phyloP scores from a whole-genome alignment of 2,797 vertebrate species.

The Heteromormyrus szaboi region DNA sequence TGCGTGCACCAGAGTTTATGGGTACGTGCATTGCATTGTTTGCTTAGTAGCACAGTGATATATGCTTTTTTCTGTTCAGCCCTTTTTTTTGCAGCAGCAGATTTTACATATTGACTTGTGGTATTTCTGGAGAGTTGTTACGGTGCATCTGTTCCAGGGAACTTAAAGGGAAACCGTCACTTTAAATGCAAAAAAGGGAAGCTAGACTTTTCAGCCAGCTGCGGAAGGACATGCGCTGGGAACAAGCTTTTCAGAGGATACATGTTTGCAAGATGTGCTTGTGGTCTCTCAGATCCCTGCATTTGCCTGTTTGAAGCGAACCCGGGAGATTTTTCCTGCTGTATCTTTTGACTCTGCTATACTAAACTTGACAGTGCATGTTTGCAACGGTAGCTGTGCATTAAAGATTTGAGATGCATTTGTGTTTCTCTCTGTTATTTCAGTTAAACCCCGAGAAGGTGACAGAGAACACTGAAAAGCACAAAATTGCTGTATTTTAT shows the following conservation, averaged over 20 bases:
- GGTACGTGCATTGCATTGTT: conserved; percentile 71
- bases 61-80: conserved; percentile 22
- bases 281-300: neutral
- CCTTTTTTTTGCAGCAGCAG: conserved; percentile 8
- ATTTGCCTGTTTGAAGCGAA: neutral
- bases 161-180: conserved; percentile 23
- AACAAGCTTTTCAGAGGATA: neutral
- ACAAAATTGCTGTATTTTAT: neutral
- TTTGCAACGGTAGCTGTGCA: neutral
- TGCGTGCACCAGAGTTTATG: conserved; percentile 69
- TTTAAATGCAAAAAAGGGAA: conserved; percentile 5
- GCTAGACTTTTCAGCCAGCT: neutral
- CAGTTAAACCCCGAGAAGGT: neutral
- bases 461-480: neutral
- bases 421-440: neutral
- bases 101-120: conserved; percentile 18
- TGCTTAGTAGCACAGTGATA: conserved; percentile 55
- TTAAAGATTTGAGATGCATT: neutral
- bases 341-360: neutral
- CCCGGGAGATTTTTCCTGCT: neutral
- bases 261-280: neutral
- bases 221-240: neutral
- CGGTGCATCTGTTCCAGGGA: conserved; percentile 20
- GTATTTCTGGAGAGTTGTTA: conserved; percentile 29
- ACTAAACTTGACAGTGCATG: neutral